Conservation (phyloP, 2,113 vertebrate genomes). For the Manacus vitellinus region DNA sequence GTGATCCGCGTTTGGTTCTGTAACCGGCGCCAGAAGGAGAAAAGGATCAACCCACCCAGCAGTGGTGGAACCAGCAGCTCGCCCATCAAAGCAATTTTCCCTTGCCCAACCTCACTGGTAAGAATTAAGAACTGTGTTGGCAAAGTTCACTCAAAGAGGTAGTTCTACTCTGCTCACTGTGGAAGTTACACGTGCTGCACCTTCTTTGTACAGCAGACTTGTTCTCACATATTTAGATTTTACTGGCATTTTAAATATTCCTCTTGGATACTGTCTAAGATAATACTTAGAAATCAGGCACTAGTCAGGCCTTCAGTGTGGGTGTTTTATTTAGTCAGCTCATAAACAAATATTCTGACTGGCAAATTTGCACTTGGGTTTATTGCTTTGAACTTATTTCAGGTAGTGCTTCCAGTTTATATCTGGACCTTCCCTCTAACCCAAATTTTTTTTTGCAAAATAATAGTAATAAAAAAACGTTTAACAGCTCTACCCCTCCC, state of each 20-base stretch:
- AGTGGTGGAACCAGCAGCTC: slow-evolving; percentile 87
- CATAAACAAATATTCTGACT: neutral
- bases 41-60: slow-evolving; percentile 98
- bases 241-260: neutral
- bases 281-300: neutral
- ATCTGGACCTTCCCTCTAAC: neutral
- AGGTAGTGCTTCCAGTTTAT: neutral
- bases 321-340: neutral
- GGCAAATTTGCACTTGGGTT: neutral
- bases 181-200: neutral
- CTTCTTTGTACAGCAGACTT: neutral
- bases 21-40: slow-evolving; percentile 98
- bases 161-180: neutral
- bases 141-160: neutral
- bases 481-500: neutral
- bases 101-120: slow-evolving; percentile 92
- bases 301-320: neutral
- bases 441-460: neutral
- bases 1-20: slow-evolving; percentile 99
- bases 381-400: neutral
- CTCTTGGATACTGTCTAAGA: neutral
- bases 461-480: neutral
- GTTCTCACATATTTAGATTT: neutral
- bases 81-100: slow-evolving; percentile 96
- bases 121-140: neutral